Percentiles rank a stretch among this genome's conserved stretches.
phyloP scores from a whole-genome alignment of 2,888 invertebrate species.

The Zygothrica quintamaculata region DNA sequence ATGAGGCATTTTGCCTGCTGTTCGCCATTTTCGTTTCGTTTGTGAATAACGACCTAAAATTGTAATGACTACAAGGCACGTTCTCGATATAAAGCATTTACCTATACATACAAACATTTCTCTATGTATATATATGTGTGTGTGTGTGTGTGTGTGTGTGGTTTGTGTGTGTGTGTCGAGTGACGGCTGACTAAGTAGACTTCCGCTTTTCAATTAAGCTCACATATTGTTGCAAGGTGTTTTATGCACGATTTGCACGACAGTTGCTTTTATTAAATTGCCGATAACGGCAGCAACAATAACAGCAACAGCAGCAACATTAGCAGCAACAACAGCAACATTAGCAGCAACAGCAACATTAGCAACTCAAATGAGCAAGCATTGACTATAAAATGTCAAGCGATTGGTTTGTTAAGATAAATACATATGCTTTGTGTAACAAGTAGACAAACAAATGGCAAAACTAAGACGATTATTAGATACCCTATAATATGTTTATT shows the following conservation, averaged over 20 bases:
- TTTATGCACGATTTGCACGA: conserved; percentile 79
- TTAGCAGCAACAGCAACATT: conserved; percentile 16
- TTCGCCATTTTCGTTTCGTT: conserved; percentile 61
- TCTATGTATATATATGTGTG: conserved; percentile 7
- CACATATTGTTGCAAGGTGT: conserved; percentile 76
- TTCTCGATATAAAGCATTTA: conserved; percentile 70
- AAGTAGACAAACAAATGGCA: too few relatives aligned
- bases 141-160: conserved; percentile 25
- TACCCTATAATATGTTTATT: background rate
- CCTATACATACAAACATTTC: conserved; percentile 3
- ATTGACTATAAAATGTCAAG: conserved; percentile 9
- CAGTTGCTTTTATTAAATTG: conserved; percentile 69
- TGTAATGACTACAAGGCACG: conserved; percentile 79
- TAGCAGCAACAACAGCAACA: conserved; percentile 27
- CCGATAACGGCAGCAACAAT: conserved; percentile 36
- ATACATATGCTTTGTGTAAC: background rate
- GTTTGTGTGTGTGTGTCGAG: conserved; percentile 32
- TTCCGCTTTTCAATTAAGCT: conserved; percentile 80
- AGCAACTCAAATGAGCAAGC: conserved; percentile 20
- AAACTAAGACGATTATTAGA: background rate
- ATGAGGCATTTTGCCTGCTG: conserved; percentile 49
- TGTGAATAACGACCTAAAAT: conserved; percentile 80
- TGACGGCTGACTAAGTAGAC: conserved; percentile 71
- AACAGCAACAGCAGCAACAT: conserved; percentile 17
- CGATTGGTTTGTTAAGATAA: conserved; percentile 13